These are phyloP conservation scores for Parascotia fuliginaria DNA, from an alignment of 2,888 invertebrate species.

Conservation along the genomic window DNA sequence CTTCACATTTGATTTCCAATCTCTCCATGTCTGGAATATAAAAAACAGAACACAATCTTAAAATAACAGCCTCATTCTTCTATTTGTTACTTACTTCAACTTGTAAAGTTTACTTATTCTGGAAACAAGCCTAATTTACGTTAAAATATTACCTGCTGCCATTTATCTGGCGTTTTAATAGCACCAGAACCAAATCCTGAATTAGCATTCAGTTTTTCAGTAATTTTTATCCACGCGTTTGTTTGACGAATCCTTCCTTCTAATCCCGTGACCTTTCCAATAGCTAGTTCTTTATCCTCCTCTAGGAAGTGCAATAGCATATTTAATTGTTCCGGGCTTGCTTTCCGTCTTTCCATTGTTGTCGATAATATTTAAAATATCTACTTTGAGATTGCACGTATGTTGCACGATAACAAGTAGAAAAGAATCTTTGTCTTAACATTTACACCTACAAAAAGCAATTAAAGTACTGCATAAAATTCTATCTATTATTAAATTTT, in stretches of 20 bases:
- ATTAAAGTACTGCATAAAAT: conserved; percentile 22
- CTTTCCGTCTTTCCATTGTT: conserved; percentile 59
- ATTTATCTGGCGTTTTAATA: conserved; percentile 70
- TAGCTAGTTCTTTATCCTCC: conserved; percentile 65
- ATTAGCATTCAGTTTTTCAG: conserved; percentile 67
- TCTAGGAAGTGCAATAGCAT: conserved; percentile 68
- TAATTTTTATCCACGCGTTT: conserved; percentile 69
- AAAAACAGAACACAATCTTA: not conserved
- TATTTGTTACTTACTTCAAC: too few relatives aligned
- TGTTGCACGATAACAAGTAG: not conserved
- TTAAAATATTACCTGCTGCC: conserved; percentile 59
- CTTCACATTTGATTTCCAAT: conserved; percentile 72
- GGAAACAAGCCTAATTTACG: too few relatives aligned
- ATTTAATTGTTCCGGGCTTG: conserved; percentile 68
- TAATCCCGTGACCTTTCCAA: conserved; percentile 64
- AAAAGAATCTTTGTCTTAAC: not conserved
- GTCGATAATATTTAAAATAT: conserved; percentile 21
- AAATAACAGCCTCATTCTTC: too few relatives aligned
- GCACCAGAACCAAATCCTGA: conserved; percentile 70
- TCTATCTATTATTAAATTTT: conserved; percentile 4
- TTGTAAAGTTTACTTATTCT: too few relatives aligned
- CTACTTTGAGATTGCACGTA: too few relatives aligned
- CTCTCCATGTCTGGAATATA: conserved; percentile 61
- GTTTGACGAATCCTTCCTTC: conserved; percentile 66
- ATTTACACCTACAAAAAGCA: conserved; percentile 1